Evolutionary conservation across 92 coral and sea anemone species (phyloP), one percentile per base, ranked within the genome.

Genomic region (Umimayanthus chanpuru): DNA sequence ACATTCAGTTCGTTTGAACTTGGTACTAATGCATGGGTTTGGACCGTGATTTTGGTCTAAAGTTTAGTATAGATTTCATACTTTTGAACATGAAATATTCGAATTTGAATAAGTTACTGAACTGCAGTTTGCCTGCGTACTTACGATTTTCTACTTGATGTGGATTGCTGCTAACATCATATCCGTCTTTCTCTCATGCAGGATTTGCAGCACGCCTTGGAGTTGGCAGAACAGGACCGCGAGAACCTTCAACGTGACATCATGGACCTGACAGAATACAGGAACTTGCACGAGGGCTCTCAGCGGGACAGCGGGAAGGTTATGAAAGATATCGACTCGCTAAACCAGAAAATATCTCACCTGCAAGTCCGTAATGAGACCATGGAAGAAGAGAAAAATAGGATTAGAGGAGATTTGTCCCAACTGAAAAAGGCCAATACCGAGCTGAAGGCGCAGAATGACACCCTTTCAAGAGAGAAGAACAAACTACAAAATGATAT

Each of bases 241-340:
- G 95, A 95, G 11, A 95, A 93, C 72, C 86, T 95, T 40, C 92
- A 94, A n/a, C 94, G 92, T n/a, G 99, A 97, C 30, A 85, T 93
- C 9, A 82, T 85, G 47, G 93, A 90, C 32, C 85, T 93, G 73
- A 87, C 94, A 53, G 98, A 96, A 36, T 89, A 89, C 86, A 94
- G 88, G 67, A 94, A 88, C 84, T 77, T 90, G 4, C 94, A 92
- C 72, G 93, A 91, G 75, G 96, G 90, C 40, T 91, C 96, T 50
- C 92, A 96, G 82, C 94, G 94, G 32, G 94, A 95, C 61, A 82
- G 93, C 40, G 99, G 93, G 61, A 97, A 92, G 70, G 82, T 95
- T 18, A 95, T 94, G 76, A 92, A 93, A 87, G 99, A 97, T 43
- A 85, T 97, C 81, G 90, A 91, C 39, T 76, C 91, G 26, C 93